Evolutionary conservation across 2,797 vertebrate genomes (phyloP), one percentile per base, ranked within the genome.

Genomic region (Urocyon cinereoargenteus): DNA sequence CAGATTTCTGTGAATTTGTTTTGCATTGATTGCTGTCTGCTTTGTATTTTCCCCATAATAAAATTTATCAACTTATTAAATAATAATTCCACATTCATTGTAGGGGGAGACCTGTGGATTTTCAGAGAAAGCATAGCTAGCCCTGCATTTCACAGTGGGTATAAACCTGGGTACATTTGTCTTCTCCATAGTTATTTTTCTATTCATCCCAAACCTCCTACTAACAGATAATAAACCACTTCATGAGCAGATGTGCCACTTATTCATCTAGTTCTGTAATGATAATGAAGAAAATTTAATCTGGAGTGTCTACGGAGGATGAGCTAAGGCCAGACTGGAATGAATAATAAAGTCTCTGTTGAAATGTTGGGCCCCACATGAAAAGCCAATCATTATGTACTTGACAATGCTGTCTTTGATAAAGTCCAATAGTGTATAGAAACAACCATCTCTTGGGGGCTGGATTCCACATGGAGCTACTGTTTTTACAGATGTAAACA

Each of bases 221-320:
- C 96, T 98, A 98, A 98, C 97, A 98, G 98, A 99, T 98, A 99
- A 99, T 99, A 98, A 99, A 98, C 97, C 98, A 98, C 98, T 99
- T 98, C 98, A 98, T 68, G 98, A 99, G 97, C 99, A 99, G 99
- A 99, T 99, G 99, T 98, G 98, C 98, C 98, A 98, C 98, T 98
- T 99, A 99, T 98, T 99, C 98, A 98, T 99, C 98, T 98, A 98
- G 98, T 98, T 99, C 98, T 98, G 75, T 98, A 98, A 98, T 97
- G 98, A 98, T 99, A 99, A 99, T 99, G 98, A 98, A 98, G 98
- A 98, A 98, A 98, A 98, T 99, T 98, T 98, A 98, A 99, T 99
- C 98, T 98, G 97, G 98, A 99, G 98, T 98, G 98, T 98, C 98
- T 98, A 9, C 98, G 98, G 97, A 98, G 98, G 98, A 98, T 91